Conservation (phyloP, 2,888 invertebrate genomes). For the Drosophila aldrichi region DNA sequence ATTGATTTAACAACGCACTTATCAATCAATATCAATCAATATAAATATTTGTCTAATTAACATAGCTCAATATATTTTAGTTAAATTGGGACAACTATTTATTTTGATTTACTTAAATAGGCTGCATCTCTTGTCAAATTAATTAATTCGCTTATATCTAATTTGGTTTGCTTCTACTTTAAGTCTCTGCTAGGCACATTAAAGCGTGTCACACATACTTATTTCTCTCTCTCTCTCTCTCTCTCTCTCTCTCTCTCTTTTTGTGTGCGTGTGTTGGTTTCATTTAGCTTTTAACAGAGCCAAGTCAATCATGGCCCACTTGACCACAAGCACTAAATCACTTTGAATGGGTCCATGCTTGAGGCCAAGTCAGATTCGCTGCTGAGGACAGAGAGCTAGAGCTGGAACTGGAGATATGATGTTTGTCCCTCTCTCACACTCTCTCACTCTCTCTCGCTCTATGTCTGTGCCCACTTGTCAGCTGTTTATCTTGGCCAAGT, state of each 20-base stretch:
- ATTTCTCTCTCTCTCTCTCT: too few species aligned
- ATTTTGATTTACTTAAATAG: neutral
- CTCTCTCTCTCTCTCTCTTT: neutral
- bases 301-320: constrained; percentile 75
- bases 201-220: constrained; percentile 6
- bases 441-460: neutral
- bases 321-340: constrained; percentile 77
- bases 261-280: constrained; percentile 35
- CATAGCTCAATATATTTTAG: neutral
- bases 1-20: too few species aligned
- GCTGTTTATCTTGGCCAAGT: constrained; percentile 69
- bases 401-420: constrained; percentile 6
- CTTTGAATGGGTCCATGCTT: constrained; percentile 60
- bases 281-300: constrained; percentile 51
- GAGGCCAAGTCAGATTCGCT: constrained; percentile 22
- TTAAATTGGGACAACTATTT: too few species aligned
- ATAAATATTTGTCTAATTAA: too few species aligned
- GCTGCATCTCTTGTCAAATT: neutral
- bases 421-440: neutral
- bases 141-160: constrained; percentile 9
- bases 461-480: constrained; percentile 58
- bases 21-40: too few species aligned
- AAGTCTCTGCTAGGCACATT: constrained; percentile 20
- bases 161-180: constrained; percentile 14
- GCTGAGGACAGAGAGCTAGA: constrained; percentile 5